Conservation (phyloP, 2,888 invertebrate genomes). For the Peribatodes rhomboidaria region DNA sequence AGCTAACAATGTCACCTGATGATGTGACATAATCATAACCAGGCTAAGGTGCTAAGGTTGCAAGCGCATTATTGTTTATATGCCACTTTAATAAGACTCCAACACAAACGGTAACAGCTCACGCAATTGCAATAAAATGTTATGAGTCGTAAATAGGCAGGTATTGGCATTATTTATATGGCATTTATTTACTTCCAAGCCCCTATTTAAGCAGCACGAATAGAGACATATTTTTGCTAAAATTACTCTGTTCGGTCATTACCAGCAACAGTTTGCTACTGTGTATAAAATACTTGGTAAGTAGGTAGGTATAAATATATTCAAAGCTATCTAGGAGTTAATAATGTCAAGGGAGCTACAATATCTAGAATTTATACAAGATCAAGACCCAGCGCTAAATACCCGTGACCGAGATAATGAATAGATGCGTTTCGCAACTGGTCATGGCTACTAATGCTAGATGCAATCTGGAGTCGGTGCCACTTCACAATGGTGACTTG, state of each 20-base stretch:
- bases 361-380: slow-evolving; percentile 58
- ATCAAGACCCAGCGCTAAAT: slow-evolving; percentile 52
- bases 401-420: slow-evolving; percentile 68
- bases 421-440: slow-evolving; percentile 62
- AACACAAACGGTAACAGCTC: slow-evolving; percentile 1
- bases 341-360: slow-evolving; percentile 57
- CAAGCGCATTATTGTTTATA: slow-evolving; percentile 36
- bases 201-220: neutral
- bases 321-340: slow-evolving; percentile 11
- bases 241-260: neutral
- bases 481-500: slow-evolving; percentile 7
- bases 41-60: slow-evolving; percentile 81
- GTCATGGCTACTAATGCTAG: slow-evolving; percentile 59
- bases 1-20: slow-evolving; percentile 57
- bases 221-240: neutral
- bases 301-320: neutral
- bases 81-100: slow-evolving; percentile 36
- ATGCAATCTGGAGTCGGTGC: slow-evolving; percentile 30
- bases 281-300: neutral
- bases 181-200: neutral
- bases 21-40: slow-evolving; percentile 61
- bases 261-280: neutral
- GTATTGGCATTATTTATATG: neutral
- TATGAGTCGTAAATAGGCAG: neutral
- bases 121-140: slow-evolving; percentile 8